Evolutionary conservation across 2,888 invertebrate genomes (phyloP), one percentile per base, ranked within the genome.

Genomic region (Carabus problematicus): DNA sequence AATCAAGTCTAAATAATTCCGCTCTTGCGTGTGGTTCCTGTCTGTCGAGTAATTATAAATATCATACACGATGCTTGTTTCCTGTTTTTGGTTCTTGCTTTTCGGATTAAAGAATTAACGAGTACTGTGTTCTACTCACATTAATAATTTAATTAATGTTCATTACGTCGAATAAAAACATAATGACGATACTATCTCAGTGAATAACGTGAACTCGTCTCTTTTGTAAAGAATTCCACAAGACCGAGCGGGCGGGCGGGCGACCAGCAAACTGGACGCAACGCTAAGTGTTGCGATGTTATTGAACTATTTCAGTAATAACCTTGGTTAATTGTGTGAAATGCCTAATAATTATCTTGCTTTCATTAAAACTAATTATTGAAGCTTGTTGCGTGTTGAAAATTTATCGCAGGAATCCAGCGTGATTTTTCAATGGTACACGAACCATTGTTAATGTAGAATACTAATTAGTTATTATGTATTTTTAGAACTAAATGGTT

Each of bases 321-420:
- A 59, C 66, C 66, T 66, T 66, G 66, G 49, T 39, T 66, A 66
- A 66, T 66, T 59, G 39, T 66, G 49, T 66, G 47, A 58, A 66
- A 29, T 29, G 29, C 29, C 29, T 29, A 29, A 29, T 29, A 29
- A 29, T 29, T 29, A 29, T 29, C 29, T 6, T 2, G 29, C 29
- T 29, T 29, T 29, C 29, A 29, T 29, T 29, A 29, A 29, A 29
- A 29, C 29, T 29, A 29, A 29, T 29, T 29, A 29, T 29, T 2
- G 29, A 29, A 29, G 29, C 29, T 29, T 29, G 29, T 29, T 29
- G 29, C 29, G 29, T 29, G 29, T 29, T 29, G 29, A 29, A 29
- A 29, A 29, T 29, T 29, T 29, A 29, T 29, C 29, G 29, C 29
- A 29, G 6, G 29, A 29, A 29, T 29, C 29, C 29, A 6, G 2